Conservation (phyloP, 1,140 invertebrate species). For the Drosophila bipectinata region DNA sequence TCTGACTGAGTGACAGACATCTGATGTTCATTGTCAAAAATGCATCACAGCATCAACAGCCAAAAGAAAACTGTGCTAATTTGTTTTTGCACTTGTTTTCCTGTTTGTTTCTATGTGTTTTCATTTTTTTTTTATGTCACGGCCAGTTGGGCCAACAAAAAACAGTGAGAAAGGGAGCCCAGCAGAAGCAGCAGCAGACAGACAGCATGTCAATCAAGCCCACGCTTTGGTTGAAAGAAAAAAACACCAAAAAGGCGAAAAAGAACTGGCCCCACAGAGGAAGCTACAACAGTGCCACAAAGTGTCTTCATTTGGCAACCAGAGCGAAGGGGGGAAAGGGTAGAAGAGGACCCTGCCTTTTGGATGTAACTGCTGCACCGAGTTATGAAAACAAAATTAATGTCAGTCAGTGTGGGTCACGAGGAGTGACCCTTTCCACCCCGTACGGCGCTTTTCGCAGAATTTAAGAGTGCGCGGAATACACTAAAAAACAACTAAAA, state of each 20-base stretch:
- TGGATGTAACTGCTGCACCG: conserved; percentile 49
- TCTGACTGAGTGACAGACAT: conserved; percentile 46
- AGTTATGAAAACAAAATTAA: conserved; percentile 80
- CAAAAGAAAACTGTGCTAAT: conserved; percentile 57
- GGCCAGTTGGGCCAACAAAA: conserved; percentile 65
- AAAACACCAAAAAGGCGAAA: conserved; percentile 26
- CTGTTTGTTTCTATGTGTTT: conserved; percentile 23
- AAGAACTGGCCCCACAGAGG: conserved; percentile 25
- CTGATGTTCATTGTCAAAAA: conserved; percentile 78
- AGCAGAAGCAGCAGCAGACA: conserved; percentile 35
- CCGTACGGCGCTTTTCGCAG: background rate
- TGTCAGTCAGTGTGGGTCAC: conserved; percentile 57
- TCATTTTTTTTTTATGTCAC: conserved; percentile 57
- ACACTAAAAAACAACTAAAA: no score
- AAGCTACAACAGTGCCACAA: conserved; percentile 51
- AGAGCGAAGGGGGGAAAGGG: conserved; percentile 20
- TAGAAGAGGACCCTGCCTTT: conserved; percentile 12
- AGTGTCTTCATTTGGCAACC: conserved; percentile 73
- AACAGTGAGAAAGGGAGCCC: conserved; percentile 21
- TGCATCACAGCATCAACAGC: conserved; percentile 54
- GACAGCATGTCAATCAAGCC: conserved; percentile 78
- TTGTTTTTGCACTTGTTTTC: conserved; percentile 65
- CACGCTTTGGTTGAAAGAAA: conserved; percentile 54
- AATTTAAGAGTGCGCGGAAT: conserved; percentile 6
- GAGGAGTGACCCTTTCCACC: background rate